Evolutionary conservation across 2,113 vertebrate species (phyloP).

Genomic region (Poecilia latipinna): DNA sequence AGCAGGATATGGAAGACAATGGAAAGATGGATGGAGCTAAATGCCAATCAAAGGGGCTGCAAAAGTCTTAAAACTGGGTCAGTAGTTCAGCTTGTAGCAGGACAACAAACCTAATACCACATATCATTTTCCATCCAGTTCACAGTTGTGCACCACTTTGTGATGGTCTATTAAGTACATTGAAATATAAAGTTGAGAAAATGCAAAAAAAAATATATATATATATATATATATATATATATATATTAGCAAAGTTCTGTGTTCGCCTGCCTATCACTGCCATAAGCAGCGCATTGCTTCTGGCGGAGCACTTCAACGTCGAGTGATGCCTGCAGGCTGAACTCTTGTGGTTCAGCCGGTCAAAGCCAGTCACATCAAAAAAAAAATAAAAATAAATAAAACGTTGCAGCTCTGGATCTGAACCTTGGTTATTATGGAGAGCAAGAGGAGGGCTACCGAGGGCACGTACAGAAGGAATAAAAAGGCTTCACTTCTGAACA

Average conservation of each 20-base stretch:
- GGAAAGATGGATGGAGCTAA: background rate
- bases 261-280: slow-evolving; percentile 5
- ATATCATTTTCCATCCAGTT: too few species aligned
- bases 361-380: slow-evolving; percentile 13
- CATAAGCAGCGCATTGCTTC: background rate
- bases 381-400: background rate
- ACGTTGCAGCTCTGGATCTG: slow-evolving; percentile 14
- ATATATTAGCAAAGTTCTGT: background rate
- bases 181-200: too few species aligned
- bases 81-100: background rate
- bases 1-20: background rate
- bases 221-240: too few species aligned
- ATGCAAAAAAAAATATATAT: too few species aligned
- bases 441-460: background rate
- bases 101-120: background rate
- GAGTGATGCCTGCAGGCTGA: background rate
- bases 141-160: too few species aligned
- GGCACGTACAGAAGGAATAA: slow-evolving; percentile 8
- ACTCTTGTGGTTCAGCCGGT: slow-evolving; percentile 11
- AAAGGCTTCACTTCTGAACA: slow-evolving; percentile 13
- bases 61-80: background rate
- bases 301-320: slow-evolving; percentile 8
- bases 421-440: slow-evolving; percentile 26
- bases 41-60: background rate
- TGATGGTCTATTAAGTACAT: too few species aligned